Evolutionary conservation across 2,888 invertebrate species (phyloP), one percentile per base, ranked within the genome.

Genomic region (Napeogenes sylphis): DNA sequence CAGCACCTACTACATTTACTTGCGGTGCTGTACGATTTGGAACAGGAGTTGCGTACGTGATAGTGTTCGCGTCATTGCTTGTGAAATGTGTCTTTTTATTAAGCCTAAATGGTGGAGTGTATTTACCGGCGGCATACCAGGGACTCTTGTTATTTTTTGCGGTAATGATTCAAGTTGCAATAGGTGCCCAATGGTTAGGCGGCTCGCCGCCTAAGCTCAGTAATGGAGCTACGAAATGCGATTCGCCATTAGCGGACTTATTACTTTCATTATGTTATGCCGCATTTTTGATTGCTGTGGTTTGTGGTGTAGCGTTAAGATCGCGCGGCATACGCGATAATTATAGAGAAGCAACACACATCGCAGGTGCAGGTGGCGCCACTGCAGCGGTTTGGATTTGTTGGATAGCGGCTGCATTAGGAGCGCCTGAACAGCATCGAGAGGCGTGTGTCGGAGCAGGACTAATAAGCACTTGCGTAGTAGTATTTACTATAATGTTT

Each of bases 61-160:
- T 98, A 62, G 95, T 97, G 65, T 98, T 98, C 84, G 96, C 97
- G 51, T 95, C 98, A 0, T 92, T 98, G 58, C 92, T 98, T 73
- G 98, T 98, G 70, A 98, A 98, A 88, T 96, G 97, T 84, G 97
- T 98, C 71, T 98, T 98, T 83, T 92, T 98, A 66, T 93, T 98
- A 71, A 97, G 97, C 78, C 93, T 98, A 67, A 97, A 98, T 85
- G 94, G 96, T 60, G 97, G 96, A 67, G 97, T 97, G 58, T 98
- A 98, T 81, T 91, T 98, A 61, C 97, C 97, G 60, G 97, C 98
- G 6, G 95, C 97, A 13, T 98, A 98, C 85, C 98, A 98, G 88
- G 95, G 94, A 68, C 92, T 98, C 38, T 92, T 98, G 73, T 91
- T 98, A 71, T 93, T 97, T 75, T 98, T 98, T 82, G 97, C 97